Conservation (phyloP, 2,797 vertebrate genomes). For the Xerus rutilus region DNA sequence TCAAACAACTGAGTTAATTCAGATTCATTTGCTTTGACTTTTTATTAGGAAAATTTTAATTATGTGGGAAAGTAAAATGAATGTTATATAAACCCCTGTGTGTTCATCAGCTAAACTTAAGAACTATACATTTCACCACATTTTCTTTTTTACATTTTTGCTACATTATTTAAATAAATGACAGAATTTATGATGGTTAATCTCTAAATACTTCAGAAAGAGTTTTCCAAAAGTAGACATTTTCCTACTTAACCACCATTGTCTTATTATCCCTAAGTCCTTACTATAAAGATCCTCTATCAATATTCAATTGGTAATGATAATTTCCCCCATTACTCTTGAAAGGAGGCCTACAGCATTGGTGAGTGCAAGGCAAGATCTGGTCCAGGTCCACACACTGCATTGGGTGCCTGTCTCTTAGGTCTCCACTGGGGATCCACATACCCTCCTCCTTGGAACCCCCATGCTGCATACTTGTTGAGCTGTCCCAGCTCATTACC, state of each 20-base stretch:
- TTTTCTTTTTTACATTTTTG: conserved; percentile 8
- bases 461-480: accelerated
- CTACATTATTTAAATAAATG: conserved; percentile 46
- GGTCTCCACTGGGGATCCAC: background rate
- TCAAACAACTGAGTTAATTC: conserved; percentile 39
- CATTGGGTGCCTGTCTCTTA: background rate
- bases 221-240: background rate
- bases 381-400: background rate
- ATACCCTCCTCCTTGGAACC: accelerated
- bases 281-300: background rate
- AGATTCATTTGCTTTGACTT: conserved; percentile 14
- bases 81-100: background rate
- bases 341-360: background rate
- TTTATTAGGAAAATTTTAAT: conserved; percentile 50
- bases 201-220: background rate
- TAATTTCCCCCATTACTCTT: background rate
- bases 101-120: background rate
- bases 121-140: background rate
- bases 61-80: background rate
- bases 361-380: background rate
- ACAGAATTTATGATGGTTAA: background rate
- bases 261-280: background rate
- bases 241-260: background rate
- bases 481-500: background rate
- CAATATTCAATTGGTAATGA: background rate